Conservation (phyloP, 35 echinoderm and acorn worm genomes). For the Amphiura filiformis region DNA sequence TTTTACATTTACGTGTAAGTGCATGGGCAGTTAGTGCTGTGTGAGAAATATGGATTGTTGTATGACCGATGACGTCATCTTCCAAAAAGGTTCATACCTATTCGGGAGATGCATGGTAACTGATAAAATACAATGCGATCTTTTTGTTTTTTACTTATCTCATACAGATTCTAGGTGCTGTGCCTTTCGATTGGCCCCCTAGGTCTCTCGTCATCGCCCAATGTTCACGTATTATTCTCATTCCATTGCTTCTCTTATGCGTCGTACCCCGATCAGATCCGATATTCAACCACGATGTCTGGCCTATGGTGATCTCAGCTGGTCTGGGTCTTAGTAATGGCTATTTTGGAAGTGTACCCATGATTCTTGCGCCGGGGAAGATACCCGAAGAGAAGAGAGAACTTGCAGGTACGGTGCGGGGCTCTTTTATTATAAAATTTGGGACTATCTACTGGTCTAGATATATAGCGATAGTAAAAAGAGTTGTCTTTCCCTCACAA, state of each 20-base stretch:
- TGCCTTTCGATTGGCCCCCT: slow-evolving; percentile 56
- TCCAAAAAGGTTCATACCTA: no score
- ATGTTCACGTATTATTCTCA: slow-evolving; percentile 24
- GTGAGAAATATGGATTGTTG: no score
- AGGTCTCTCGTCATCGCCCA: slow-evolving; percentile 35
- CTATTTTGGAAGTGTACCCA: slow-evolving; percentile 78
- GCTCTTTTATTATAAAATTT: no score
- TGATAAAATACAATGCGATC: no score
- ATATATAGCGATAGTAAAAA: no score
- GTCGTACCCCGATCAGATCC: slow-evolving; percentile 54
- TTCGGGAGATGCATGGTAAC: no score
- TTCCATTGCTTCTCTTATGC: slow-evolving; percentile 64
- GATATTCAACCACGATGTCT: slow-evolving; percentile 38
- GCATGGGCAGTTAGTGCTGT: no score
- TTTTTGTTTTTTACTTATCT: no score
- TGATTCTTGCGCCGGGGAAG: slow-evolving; percentile 65
- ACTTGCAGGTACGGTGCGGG: slow-evolving; percentile 42
- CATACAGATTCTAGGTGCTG: slow-evolving; percentile 55
- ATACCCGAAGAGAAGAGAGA: slow-evolving; percentile 58
- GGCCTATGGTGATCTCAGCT: slow-evolving; percentile 57
- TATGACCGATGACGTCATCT: no score
- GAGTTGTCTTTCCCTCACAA: no score
- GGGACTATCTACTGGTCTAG: no score
- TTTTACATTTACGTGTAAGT: no score
- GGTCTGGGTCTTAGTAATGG: slow-evolving; percentile 66